Evolutionary conservation across 2,797 vertebrate genomes (phyloP).

Genomic region (Lycodopsis pacificus): DNA sequence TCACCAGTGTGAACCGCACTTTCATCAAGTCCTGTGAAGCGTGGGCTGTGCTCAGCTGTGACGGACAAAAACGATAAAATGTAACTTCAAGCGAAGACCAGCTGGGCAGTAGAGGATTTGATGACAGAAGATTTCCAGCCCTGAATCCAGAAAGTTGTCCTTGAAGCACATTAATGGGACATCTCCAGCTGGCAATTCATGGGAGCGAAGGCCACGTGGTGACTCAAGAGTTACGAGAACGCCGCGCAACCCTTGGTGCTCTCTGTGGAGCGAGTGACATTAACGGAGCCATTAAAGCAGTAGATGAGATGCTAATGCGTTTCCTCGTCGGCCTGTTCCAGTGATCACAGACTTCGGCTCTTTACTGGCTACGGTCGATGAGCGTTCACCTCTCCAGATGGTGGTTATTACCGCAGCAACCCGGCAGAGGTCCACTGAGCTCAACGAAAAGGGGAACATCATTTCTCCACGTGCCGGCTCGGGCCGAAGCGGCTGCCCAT

Average conservation of each 20-base stretch:
- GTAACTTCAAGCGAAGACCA: not conserved
- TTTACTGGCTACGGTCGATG: constrained; percentile 34
- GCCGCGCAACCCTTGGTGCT: not conserved
- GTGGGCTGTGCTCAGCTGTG: not conserved
- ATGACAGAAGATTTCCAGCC: constrained; percentile 26
- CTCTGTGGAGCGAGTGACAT: constrained; percentile 51
- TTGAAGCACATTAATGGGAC: constrained; percentile 19
- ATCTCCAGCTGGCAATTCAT: constrained; percentile 1
- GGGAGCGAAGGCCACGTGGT: constrained; percentile 27
- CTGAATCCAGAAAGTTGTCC: constrained; percentile 2
- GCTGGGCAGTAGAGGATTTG: not conserved
- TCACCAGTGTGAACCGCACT: not conserved
- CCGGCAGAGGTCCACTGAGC: constrained; percentile 9
- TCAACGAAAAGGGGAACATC: not conserved
- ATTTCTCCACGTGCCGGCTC: not conserved
- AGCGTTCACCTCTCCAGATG: constrained; percentile 27
- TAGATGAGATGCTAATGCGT: constrained; percentile 49
- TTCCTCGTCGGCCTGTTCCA: constrained; percentile 17
- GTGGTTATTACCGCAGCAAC: constrained; percentile 30
- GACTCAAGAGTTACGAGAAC: constrained; percentile 72
- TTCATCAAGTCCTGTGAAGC: not conserved
- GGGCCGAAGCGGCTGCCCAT: not conserved
- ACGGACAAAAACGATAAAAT: not conserved
- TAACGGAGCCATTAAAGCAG: constrained; percentile 46
- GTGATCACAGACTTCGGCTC: constrained; percentile 32